These are phyloP conservation scores for Grammomys surdaster DNA, from an alignment of 2,113 vertebrate genomes.

Conservation along the genomic window DNA sequence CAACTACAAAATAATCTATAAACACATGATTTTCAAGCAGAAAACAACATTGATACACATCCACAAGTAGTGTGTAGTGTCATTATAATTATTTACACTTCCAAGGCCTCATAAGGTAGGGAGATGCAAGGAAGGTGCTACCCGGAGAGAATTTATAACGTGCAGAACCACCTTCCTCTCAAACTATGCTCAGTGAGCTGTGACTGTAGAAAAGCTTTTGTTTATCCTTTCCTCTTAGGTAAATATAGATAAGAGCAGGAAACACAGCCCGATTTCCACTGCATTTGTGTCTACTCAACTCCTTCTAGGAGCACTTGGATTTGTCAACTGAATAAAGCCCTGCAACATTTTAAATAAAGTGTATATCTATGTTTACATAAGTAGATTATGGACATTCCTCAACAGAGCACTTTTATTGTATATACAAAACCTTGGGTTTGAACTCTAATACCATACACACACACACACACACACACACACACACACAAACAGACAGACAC, in stretches of 20 bases:
- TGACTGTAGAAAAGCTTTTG: neutral
- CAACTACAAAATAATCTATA: neutral
- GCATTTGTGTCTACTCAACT: neutral
- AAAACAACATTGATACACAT: conserved; percentile 2
- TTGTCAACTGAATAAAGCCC: neutral
- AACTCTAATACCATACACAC: neutral
- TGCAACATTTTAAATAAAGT: conserved; percentile 3
- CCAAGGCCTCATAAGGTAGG: neutral
- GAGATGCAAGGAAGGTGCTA: neutral
- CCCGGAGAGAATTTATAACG: conserved; percentile 1
- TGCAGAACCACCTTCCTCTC: neutral
- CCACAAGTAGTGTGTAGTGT: neutral
- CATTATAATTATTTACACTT: neutral
- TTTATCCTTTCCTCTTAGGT: neutral
- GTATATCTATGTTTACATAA: neutral
- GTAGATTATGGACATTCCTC: neutral
- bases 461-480: neutral
- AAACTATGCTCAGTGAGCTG: neutral
- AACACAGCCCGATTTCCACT: neutral
- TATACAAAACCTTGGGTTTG: neutral
- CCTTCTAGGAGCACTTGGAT: neutral
- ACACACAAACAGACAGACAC: too few species aligned
- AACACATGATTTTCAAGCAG: neutral
- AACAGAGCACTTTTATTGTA: neutral
- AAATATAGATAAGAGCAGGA: neutral